Evolutionary conservation across 2,888 invertebrate species (phyloP).

Genomic region (Malthinus flaveolus): DNA sequence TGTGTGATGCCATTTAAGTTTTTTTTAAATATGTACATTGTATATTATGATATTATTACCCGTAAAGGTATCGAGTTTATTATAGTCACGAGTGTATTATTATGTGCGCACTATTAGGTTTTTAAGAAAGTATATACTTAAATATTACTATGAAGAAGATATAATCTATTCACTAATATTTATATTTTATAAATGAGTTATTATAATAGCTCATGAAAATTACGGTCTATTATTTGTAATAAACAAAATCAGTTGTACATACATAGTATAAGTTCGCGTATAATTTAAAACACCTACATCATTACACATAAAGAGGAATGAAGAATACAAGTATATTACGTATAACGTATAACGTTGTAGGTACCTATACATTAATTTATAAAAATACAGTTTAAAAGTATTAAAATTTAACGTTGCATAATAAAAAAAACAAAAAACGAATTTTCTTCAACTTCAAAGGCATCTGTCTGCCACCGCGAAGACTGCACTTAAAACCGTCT

Average conservation of each 20-base stretch:
- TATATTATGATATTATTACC: not conserved
- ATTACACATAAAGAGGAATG: not conserved
- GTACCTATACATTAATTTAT: too few species aligned
- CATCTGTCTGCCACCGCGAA: too few species aligned
- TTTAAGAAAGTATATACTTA: conserved; percentile 6
- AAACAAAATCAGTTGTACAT: not conserved
- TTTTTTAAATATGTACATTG: too few species aligned
- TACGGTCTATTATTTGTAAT: conserved; percentile 1
- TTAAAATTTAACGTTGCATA: too few species aligned
- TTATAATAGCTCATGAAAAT: conserved; percentile 3
- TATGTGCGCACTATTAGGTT: conserved; percentile 8
- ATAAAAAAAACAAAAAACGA: too few species aligned
- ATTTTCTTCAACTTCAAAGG: too few species aligned
- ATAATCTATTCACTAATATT: conserved; percentile 3
- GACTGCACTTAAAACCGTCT: too few species aligned
- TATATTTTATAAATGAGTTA: conserved; percentile 6
- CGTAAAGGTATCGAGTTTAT: conserved; percentile 8
- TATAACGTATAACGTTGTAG: too few species aligned
- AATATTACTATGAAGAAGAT: not conserved
- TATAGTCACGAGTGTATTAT: conserved; percentile 10
- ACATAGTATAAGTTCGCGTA: not conserved
- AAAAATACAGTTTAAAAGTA: too few species aligned
- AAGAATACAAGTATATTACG: not conserved
- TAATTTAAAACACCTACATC: conserved; percentile 5
- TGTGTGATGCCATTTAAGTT: too few species aligned